Evolutionary conservation across 2,113 vertebrate genomes (phyloP), one percentile per base, ranked within the genome.

Genomic region (Amphiprion percula): DNA sequence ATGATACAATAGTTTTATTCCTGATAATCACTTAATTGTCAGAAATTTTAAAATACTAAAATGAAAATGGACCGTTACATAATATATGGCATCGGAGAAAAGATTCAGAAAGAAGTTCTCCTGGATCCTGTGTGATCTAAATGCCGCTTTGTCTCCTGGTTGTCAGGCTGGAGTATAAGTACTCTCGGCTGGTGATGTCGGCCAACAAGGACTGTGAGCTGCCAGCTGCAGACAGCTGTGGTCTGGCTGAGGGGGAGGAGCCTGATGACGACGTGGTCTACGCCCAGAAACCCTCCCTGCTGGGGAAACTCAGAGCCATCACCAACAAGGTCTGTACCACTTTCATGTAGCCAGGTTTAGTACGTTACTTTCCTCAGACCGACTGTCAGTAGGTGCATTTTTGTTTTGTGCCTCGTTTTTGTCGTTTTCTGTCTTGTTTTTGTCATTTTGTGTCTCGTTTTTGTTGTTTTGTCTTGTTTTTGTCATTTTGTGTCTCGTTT

Each of bases 101-200:
- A 30, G 28, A 4, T 30, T 5, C 5, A 30, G 5, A 30, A 30
- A 30, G 0, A 3, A 30, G 3, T 30, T 30, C 28, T 30, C 3
- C 28, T 30, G 28, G 28, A 30, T 30, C 4, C 5, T 30, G 30
- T 30, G 30, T 30, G 30, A 26, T 30, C 4, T 30, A 30, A 77
- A 67, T 67, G 11, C 65, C 12, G 19, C 21, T n/a, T 14, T 73
- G 65, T 28, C 23, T 81, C 4, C 3, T 16, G 26, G 9, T 68
- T 74, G 46, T 26, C 87, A 99, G 98, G 92, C 70, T 99, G 90
- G 97, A 98, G 91, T 99, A 97, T 87, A 99, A 99, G 84, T 99
- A 99, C 94, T 99, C 97, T 53, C 97, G 98, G 74, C 92, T 99
- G 88, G 97, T 99, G 87, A 98, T 99, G 96, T 97, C 97, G 0